Evolutionary conservation across 2,888 invertebrate genomes (phyloP).

Genomic region (Drosophila peninsularis): DNA sequence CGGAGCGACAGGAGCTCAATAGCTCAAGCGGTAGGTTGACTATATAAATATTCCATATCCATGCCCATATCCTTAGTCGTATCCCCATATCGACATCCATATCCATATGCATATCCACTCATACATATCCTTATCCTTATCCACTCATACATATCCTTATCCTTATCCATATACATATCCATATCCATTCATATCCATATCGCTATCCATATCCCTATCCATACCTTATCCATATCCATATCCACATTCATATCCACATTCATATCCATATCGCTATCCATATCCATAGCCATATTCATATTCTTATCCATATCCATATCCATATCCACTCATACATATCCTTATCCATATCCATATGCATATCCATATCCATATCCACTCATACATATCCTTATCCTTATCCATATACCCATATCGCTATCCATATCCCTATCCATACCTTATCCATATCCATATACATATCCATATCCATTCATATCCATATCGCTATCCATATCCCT

Average conservation of each 20-base stretch:
- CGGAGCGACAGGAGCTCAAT: conserved; percentile 86
- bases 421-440: too few species aligned
- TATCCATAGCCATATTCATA: neutral
- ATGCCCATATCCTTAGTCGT: neutral
- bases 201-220: neutral
- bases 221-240: neutral
- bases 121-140: neutral
- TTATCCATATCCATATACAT: too few species aligned
- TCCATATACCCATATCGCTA: too few species aligned
- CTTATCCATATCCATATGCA: too few species aligned
- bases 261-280: neutral
- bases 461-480: too few species aligned
- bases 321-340: too few species aligned
- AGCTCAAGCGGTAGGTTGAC: conserved; percentile 84
- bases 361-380: too few species aligned
- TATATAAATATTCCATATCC: neutral
- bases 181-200: neutral
- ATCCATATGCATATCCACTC: neutral
- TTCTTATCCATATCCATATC: too few species aligned
- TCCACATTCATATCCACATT: neutral
- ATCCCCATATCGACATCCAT: neutral
- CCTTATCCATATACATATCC: neutral
- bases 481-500: too few species aligned
- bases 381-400: too few species aligned
- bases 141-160: neutral